Evolutionary conservation across 2,797 vertebrate species (phyloP).

Genomic region (Trachops cirrhosus): DNA sequence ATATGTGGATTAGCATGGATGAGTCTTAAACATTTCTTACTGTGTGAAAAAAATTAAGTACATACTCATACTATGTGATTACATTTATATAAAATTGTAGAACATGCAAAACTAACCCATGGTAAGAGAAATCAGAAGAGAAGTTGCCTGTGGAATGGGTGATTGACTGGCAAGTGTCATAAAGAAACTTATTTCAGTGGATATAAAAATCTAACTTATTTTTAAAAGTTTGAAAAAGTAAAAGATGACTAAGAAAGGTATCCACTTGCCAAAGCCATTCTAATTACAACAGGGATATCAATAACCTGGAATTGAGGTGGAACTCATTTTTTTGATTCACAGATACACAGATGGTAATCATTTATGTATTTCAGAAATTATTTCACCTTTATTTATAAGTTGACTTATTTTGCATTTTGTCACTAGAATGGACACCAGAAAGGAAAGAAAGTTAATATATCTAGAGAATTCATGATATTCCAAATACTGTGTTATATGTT

Average conservation of each 20-base stretch:
- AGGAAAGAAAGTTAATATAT: background rate
- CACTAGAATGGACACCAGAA: background rate
- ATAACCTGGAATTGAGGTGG: background rate
- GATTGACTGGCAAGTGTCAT: background rate
- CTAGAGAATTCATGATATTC: background rate
- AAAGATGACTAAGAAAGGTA: background rate
- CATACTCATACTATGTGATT: background rate
- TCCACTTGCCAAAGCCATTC: background rate
- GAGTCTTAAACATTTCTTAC: background rate
- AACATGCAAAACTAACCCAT: background rate
- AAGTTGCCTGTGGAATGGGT: background rate
- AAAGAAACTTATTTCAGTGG: background rate
- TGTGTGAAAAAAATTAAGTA: background rate
- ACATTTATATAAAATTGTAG: background rate
- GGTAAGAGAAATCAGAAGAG: background rate
- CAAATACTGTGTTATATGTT: background rate
- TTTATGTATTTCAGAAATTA: background rate
- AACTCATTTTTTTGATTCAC: background rate
- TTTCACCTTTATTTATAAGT: slow-evolving; percentile 14
- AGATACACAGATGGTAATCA: background rate
- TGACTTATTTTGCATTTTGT: background rate
- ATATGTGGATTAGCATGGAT: background rate
- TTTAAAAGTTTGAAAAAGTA: background rate
- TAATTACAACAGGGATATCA: slow-evolving; percentile 8
- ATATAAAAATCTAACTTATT: background rate